Evolutionary conservation across 37 sponge, comb jelly and placozoan species (phyloP).

Genomic region (Beroe forskalii): DNA sequence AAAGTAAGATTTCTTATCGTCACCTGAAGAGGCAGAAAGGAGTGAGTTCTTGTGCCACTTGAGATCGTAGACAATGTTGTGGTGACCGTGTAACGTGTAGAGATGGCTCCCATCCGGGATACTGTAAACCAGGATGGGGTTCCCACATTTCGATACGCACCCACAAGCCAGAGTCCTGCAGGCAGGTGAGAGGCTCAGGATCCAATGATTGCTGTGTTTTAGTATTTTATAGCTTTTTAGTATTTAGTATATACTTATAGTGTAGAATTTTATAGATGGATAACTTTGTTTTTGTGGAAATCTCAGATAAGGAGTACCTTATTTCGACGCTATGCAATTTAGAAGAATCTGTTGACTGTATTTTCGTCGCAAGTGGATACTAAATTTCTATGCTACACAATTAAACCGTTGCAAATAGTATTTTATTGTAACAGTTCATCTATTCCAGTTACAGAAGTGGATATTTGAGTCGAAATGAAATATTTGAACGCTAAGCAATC

Average conservation of each 20-base stretch:
- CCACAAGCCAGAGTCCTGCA: constrained; percentile 45
- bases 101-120: constrained; percentile 1
- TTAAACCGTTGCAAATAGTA: too few species aligned
- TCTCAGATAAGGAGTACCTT: too few species aligned
- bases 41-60: constrained; percentile 60
- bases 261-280: too few species aligned
- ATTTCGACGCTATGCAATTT: too few species aligned
- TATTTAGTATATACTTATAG: too few species aligned
- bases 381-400: too few species aligned
- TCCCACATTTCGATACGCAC: not conserved
- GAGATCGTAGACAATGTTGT: constrained; percentile 58
- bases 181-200: not conserved
- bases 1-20: too few species aligned
- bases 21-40: constrained; percentile 50
- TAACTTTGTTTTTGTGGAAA: too few species aligned
- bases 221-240: not conserved
- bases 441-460: not conserved
- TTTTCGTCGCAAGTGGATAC: too few species aligned
- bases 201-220: not conserved
- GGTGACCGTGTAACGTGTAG: constrained; percentile 41
- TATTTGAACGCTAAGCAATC: not conserved
- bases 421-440: not conserved
- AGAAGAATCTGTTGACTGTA: too few species aligned
- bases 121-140: constrained; percentile 50
- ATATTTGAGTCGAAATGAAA: not conserved